A percentile compares a stretch with the other conserved stretches of the same genome.
Evolutionary conservation across 1,140 invertebrate species (phyloP).

Genomic region (Bombus affinis): DNA sequence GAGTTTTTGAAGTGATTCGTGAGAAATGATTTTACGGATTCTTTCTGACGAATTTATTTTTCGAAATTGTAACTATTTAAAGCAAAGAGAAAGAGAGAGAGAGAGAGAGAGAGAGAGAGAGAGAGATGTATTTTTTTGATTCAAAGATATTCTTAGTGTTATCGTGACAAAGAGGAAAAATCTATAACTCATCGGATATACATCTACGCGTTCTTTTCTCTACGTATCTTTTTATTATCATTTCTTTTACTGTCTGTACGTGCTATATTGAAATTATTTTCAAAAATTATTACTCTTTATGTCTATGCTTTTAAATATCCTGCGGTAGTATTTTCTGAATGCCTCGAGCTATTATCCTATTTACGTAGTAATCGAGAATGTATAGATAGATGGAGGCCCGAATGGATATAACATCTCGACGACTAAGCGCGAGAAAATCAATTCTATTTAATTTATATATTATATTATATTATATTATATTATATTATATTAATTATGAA

Average conservation of each 20-base stretch:
- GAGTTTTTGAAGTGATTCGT: background rate
- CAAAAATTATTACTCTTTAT: background rate
- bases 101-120: background rate
- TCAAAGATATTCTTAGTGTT: background rate
- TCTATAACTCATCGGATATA: conserved; percentile 32
- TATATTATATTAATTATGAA: no score
- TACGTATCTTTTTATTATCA: background rate
- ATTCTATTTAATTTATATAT: background rate
- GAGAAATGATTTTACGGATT: background rate
- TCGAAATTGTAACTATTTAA: background rate
- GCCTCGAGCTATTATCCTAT: background rate
- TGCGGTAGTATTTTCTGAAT: background rate
- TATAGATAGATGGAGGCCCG: background rate
- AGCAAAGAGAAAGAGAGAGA: background rate
- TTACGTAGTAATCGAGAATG: background rate
- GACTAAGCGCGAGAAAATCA: background rate
- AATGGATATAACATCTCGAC: background rate
- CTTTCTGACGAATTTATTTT: background rate
- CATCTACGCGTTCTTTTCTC: background rate
- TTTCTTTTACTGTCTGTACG: background rate
- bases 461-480: no score
- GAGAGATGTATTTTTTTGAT: background rate
- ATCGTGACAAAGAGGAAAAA: conserved; percentile 21
- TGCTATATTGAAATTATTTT: background rate
- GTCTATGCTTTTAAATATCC: background rate